Base-by-base conservation (phyloP, 2,888 invertebrate species). In the Pseudoips prasinana region DNA sequence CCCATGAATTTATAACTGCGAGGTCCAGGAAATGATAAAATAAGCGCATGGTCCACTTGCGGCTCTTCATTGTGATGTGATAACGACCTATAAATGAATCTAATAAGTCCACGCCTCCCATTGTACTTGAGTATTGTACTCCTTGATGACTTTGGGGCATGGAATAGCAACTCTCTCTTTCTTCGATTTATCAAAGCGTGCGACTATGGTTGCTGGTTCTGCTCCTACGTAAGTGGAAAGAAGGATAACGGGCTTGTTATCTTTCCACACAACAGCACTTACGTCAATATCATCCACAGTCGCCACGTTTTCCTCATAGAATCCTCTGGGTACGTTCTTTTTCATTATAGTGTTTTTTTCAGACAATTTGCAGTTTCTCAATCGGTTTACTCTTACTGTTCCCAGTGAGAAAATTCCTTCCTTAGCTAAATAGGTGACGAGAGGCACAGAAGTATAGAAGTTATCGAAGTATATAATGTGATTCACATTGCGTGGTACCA, bases 241-340 rank as follows among this genome's bases (percentile, higher is more conserved):
- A 37, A 70, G 47, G 32, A 46, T n/a, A n/a, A 71, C 67, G 38
- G 53, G 59, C 43, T 69, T 72, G 33, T 66, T 72, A 40, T 72
- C 70, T 48, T 70, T 70, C 68, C 71, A 73, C 28, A 48, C 48
- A 33, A 48, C 52, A 50, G 54, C 54, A 39, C 44, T 49, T 40
- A 64, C 44, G 24, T 59, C 58, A 34, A 51, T 45, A 46, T 20
- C 55, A 46, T 63, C 58, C 29, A 54, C 50, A 51, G 44, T 50
- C 36, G 59, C 52, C 46, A 59, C 55, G 22, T 56, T 51, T 46
- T 59, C 59, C 32, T 57, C 54, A 46, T 58, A 58, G 23, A 41
- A 50, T 41, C 55, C 58, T 52, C 63, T 58, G 34, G 55, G 58
- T 47, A 55, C 49, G 34, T 52, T 49, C 30, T 58, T 56, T 49